These are phyloP conservation scores for Helicorthomorpha holstii DNA, from an alignment of 1,140 invertebrate genomes.

Conservation along the genomic window DNA sequence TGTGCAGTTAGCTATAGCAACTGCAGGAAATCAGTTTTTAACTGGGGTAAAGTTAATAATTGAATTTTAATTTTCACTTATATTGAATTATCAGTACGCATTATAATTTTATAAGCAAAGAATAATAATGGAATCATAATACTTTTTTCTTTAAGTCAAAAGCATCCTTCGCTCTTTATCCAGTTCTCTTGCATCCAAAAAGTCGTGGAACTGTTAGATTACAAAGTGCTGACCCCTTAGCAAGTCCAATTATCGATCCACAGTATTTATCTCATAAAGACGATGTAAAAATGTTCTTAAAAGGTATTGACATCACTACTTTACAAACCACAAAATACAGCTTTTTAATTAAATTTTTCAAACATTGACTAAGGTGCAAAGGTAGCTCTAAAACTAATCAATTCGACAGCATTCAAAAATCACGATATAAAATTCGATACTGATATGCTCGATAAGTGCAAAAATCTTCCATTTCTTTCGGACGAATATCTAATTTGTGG, in stretches of 20 bases:
- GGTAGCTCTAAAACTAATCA: no score
- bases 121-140: background rate
- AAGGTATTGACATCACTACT: constrained; percentile 35
- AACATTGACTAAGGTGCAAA: no score
- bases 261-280: constrained; percentile 17
- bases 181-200: constrained; percentile 9
- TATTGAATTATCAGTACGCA: no score
- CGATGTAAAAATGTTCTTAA: constrained; percentile 34
- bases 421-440: constrained; percentile 6
- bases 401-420: constrained; percentile 39
- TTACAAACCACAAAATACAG: no score
- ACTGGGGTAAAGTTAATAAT: no score
- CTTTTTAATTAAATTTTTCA: no score
- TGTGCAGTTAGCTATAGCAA: background rate
- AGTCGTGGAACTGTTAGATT: constrained; percentile 17
- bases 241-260: constrained; percentile 16
- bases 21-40: background rate
- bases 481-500: constrained; percentile 58
- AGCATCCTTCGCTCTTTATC: background rate
- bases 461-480: constrained; percentile 47
- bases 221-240: constrained; percentile 12
- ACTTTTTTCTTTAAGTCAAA: background rate
- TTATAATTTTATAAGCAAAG: background rate
- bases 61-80: no score
- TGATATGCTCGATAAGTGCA: constrained; percentile 40